Conservation (phyloP, 1,140 invertebrate species). For the Globodera rostochiensis region DNA sequence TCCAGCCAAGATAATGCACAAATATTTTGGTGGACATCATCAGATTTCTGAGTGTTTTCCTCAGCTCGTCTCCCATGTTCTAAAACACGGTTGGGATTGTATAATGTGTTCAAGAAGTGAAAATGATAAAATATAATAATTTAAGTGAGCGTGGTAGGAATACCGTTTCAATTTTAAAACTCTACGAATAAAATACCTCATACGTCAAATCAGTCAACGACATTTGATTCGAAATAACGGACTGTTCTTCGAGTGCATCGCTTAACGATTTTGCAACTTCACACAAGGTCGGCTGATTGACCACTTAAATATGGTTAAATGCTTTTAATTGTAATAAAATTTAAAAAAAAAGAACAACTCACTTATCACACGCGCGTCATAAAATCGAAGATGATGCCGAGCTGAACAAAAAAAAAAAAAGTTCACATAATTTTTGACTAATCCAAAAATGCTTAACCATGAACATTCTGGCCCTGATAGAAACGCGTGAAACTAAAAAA, state of each 20-base stretch:
- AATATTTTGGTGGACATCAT: constrained; percentile 42
- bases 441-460: background rate
- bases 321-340: background rate
- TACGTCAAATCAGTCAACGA: constrained; percentile 2
- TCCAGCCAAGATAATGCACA: constrained; percentile 44
- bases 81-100: background rate
- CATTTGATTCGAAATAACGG: background rate
- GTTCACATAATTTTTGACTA: background rate
- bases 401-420: constrained; percentile 19
- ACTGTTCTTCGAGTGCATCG: constrained; percentile 41
- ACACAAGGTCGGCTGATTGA: constrained; percentile 34
- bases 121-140: background rate
- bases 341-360: background rate
- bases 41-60: constrained; percentile 34
- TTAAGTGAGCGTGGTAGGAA: no score
- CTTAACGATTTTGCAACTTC: constrained; percentile 37
- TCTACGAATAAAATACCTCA: constrained; percentile 7
- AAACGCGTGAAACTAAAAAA: constrained; percentile 41
- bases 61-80: constrained; percentile 40
- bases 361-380: constrained; percentile 41
- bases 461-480: constrained; percentile 45
- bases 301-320: background rate
- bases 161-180: background rate
- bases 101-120: no score
- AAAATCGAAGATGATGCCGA: constrained; percentile 41